Conservation (phyloP, 1,140 invertebrate species). For the Hormaphis cornu region DNA sequence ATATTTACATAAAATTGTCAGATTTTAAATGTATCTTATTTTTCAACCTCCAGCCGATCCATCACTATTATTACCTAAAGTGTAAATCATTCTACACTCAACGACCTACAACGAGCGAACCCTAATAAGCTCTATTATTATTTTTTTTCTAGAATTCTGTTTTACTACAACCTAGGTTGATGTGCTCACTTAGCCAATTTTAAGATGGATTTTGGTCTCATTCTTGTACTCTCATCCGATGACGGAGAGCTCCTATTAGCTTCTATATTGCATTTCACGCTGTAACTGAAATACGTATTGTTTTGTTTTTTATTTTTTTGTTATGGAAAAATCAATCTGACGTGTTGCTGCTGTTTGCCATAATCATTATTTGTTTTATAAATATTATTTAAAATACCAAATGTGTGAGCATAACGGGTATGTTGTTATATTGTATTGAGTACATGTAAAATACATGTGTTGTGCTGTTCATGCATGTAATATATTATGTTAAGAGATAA, state of each 20-base stretch:
- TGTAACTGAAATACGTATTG: constrained; percentile 23
- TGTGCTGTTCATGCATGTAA: constrained; percentile 8
- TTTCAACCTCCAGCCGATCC: neutral
- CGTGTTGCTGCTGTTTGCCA: neutral
- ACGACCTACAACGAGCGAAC: constrained; percentile 16
- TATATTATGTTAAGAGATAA: neutral
- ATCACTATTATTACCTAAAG: neutral
- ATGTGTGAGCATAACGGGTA: neutral
- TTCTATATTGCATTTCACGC: constrained; percentile 26
- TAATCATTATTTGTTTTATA: neutral
- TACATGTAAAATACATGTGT: neutral
- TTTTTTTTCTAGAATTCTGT: constrained; percentile 14
- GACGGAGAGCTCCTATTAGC: constrained; percentile 15
- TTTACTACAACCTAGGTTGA: constrained; percentile 28
- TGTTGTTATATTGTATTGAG: neutral
- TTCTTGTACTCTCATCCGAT: constrained; percentile 19
- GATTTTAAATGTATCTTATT: neutral
- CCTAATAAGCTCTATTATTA: constrained; percentile 25
- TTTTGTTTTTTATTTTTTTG: neutral
- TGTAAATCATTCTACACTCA: neutral
- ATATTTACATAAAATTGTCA: neutral
- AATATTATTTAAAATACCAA: neutral
- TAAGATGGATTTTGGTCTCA: constrained; percentile 25
- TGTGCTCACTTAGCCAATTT: constrained; percentile 30
- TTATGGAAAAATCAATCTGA: neutral